These are phyloP conservation scores for Tetranychus urticae DNA, from an alignment of 1,140 invertebrate genomes.

Conservation along the genomic window DNA sequence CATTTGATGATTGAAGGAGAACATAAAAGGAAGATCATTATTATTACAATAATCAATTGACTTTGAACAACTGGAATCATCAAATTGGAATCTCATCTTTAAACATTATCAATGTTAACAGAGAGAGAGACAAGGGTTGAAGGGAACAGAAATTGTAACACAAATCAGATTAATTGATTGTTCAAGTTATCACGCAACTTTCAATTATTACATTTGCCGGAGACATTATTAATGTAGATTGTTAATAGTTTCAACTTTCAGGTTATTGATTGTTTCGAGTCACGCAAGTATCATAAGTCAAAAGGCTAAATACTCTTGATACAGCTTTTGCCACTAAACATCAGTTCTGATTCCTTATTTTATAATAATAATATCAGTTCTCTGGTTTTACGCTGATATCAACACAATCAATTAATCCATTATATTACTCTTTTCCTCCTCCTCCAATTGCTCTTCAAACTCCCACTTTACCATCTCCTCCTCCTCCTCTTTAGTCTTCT, in stretches of 20 bases:
- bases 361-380: not conserved
- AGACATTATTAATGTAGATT: not conserved
- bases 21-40: too few relatives aligned
- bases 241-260: not conserved
- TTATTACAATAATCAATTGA: too few relatives aligned
- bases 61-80: too few relatives aligned
- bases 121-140: too few relatives aligned
- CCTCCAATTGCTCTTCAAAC: not conserved
- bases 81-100: too few relatives aligned
- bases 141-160: too few relatives aligned
- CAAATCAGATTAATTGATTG: too few relatives aligned
- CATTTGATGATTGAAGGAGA: too few relatives aligned
- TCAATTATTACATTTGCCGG: too few relatives aligned
- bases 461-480: not conserved
- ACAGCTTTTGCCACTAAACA: not conserved
- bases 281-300: not conserved
- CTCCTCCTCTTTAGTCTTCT: not conserved
- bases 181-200: too few relatives aligned
- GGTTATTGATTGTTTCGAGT: not conserved
- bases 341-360: not conserved
- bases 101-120: too few relatives aligned
- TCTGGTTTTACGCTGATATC: not conserved
- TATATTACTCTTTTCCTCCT: not conserved
- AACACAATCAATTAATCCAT: not conserved
- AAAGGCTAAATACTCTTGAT: not conserved